Conservation (phyloP, 2,888 invertebrate genomes). For the Xestia rhomboidea region DNA sequence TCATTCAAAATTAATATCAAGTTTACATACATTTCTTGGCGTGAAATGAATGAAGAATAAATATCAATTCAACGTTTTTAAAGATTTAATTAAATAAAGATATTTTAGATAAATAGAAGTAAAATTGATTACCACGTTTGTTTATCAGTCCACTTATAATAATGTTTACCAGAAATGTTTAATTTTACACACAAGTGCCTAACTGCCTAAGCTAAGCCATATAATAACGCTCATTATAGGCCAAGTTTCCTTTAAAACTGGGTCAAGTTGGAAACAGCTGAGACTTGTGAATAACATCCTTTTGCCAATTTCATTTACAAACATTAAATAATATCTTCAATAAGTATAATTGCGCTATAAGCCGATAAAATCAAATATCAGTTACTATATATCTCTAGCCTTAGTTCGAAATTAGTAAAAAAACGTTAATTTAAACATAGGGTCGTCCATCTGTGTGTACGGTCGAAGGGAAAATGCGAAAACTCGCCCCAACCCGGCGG, state of each 20-base stretch:
- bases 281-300: background rate
- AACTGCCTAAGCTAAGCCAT: background rate
- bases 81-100: no score
- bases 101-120: no score
- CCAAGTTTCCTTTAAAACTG: constrained; percentile 27
- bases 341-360: background rate
- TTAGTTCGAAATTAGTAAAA: constrained; percentile 34
- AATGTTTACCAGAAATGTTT: no score
- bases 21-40: no score
- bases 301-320: background rate
- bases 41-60: no score
- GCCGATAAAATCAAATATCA: constrained; percentile 34
- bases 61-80: no score
- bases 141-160: no score
- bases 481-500: constrained; percentile 85
- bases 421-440: constrained; percentile 58
- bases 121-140: no score
- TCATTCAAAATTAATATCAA: no score
- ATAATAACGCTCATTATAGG: background rate
- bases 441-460: constrained; percentile 73
- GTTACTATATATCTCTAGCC: background rate
- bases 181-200: no score
- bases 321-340: background rate
- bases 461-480: constrained; percentile 88
- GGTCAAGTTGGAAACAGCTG: constrained; percentile 33